Evolutionary conservation across 2,888 invertebrate species (phyloP), one percentile per base, ranked within the genome.

Genomic region (Mystacides longicornis): DNA sequence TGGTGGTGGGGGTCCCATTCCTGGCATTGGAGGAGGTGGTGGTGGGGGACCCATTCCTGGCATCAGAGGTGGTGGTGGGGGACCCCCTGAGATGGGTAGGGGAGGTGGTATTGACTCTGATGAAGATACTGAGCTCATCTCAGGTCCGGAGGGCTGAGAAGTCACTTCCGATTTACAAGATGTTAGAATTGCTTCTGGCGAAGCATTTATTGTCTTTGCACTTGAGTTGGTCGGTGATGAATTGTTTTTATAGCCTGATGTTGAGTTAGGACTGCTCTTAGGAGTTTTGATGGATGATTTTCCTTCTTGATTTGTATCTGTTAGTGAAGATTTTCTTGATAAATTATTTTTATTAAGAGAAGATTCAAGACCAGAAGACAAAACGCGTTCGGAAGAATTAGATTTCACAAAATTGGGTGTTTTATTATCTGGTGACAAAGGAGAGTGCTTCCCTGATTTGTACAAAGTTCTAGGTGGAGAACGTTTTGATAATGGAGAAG

Each of bases 31-130:
- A 18, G 68, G 67, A 0, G 68, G 73, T 2, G 67, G 65, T 62
- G 71, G 79, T n/a, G 79, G 78, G n/a, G 72, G 75, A 4, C 67
- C 68, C 7, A 69, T 67, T 46, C 51, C 69, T 47, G 60, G 14
- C 54, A 54, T 49, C 1, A 49, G 63, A n/a, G 74, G 71, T n/a
- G 70, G 69, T 2, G 71, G 70, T 0, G 73, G 72, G 0, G 63
- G 63, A 23, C 31, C 46, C 54, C 64, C 69, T 11, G 69, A 66
- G 62, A 73, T 72, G 62, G 71, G 71, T 1, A 77, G 74, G 9
- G 73, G 79, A 14, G 79, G 78, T 16, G 73, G 75, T 57, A 67
- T 66, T 7, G 67, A 64, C 57, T 66, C 64, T 20, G 67, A 65
- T 20, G 65, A 56, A 11, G 66, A 56, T 42, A 31, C 43, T 61